phyloP scores from a whole-genome alignment of 1,140 invertebrate species.

The Panagrolaimus sp. region DNA sequence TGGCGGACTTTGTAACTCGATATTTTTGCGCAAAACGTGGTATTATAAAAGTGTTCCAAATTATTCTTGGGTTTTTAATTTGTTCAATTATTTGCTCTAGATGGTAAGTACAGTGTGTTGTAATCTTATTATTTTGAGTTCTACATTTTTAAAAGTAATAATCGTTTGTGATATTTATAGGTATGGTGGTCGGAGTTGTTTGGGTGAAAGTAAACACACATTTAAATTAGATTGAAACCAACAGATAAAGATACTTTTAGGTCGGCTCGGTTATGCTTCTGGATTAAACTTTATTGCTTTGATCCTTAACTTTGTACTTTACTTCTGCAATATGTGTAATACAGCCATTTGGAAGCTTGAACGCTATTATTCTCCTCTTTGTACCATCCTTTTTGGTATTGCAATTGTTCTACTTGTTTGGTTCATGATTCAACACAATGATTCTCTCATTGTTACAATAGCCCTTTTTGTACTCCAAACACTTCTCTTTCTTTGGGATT shows the following conservation, averaged over 20 bases:
- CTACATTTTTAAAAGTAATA: too few relatives aligned
- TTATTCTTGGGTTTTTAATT: conserved; percentile 46
- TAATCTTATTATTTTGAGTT: neutral
- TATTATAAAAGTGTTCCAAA: conserved; percentile 42
- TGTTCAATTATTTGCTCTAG: conserved; percentile 47
- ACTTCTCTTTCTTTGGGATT: conserved; percentile 33
- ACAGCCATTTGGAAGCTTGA: conserved; percentile 46
- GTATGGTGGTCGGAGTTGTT: conserved; percentile 47
- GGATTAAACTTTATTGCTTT: conserved; percentile 52
- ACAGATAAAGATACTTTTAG: too few relatives aligned
- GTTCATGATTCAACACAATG: conserved; percentile 44
- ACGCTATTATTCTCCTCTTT: conserved; percentile 49
- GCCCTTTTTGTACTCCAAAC: conserved; percentile 18
- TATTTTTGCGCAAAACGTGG: conserved; percentile 48
- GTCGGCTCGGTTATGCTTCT: conserved; percentile 45
- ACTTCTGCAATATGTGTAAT: conserved; percentile 53
- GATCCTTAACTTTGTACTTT: conserved; percentile 53
- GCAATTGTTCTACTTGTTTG: conserved; percentile 49
- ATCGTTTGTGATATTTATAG: too few relatives aligned
- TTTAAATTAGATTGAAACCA: too few relatives aligned
- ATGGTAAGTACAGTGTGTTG: conserved; percentile 22
- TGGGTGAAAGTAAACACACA: too few relatives aligned
- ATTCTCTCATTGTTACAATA: conserved; percentile 35
- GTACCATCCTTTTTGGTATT: conserved; percentile 49
- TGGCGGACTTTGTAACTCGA: conserved; percentile 43